A percentile compares a stretch with the other conserved stretches of the same genome.
phyloP scores from a whole-genome alignment of 2,113 vertebrate genomes.

The Amazona guildingii region DNA sequence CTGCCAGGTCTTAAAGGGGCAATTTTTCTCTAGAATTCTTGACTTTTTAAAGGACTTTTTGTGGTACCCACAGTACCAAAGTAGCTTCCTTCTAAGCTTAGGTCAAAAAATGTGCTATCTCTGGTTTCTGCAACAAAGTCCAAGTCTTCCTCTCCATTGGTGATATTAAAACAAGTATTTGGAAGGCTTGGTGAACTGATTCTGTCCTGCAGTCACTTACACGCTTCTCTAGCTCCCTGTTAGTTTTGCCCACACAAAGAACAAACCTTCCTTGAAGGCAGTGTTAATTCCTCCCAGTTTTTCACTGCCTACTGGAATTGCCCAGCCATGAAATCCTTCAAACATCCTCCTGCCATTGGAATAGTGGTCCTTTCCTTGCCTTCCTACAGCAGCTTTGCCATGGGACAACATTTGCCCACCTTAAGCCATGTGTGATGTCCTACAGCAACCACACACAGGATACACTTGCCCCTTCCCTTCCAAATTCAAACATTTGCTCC shows the following conservation, averaged over 20 bases:
- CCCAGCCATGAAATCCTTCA: background rate
- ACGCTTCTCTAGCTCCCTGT: background rate
- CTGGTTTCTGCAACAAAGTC: background rate
- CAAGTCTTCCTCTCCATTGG: background rate
- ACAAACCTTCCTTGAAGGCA: background rate
- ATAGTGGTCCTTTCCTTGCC: background rate
- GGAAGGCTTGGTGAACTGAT: background rate
- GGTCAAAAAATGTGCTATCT: background rate
- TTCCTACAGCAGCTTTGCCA: background rate
- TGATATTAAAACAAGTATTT: background rate
- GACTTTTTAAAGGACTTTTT: background rate
- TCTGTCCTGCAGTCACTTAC: background rate
- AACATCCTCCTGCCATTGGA: background rate
- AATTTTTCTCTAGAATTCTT: background rate
- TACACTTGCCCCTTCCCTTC: background rate
- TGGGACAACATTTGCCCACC: background rate
- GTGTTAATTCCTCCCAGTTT: background rate
- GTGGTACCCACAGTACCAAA: background rate
- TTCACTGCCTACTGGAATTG: background rate
- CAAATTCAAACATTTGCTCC: conserved; percentile 39
- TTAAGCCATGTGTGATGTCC: background rate
- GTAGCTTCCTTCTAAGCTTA: background rate
- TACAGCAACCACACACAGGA: background rate
- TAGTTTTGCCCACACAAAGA: background rate
- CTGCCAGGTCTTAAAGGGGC: background rate